phyloP scores from a whole-genome alignment of 92 coral and sea anemone genomes.

The Zoanthus sansibaricus region DNA sequence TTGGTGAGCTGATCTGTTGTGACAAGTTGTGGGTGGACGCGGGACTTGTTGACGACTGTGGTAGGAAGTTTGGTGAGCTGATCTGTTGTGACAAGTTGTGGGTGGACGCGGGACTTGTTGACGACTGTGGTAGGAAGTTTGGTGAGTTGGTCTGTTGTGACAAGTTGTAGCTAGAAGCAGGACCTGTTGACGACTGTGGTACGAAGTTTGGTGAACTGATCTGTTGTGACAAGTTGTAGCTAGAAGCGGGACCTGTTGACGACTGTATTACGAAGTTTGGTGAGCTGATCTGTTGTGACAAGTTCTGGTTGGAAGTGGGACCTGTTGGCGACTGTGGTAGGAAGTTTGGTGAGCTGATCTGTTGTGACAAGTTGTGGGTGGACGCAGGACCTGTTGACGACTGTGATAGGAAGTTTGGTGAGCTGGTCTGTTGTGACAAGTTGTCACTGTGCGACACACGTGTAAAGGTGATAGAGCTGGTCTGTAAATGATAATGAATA shows the following conservation, averaged over 20 bases:
- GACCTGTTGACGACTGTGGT: not conserved
- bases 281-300: too few species aligned
- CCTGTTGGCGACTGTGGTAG: not conserved
- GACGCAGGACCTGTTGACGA: not conserved
- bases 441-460: not conserved
- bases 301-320: too few species aligned
- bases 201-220: not conserved
- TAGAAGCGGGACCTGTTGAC: not conserved
- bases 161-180: not conserved
- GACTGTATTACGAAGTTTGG: too few species aligned
- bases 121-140: not conserved
- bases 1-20: not conserved
- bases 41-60: not conserved
- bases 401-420: not conserved
- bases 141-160: not conserved
- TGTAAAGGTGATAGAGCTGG: not conserved
- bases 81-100: too few species aligned
- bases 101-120: not conserved
- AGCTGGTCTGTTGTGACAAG: not conserved
- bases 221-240: constrained; percentile 36
- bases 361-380: not conserved
- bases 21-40: constrained; percentile 21
- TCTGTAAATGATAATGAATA: not conserved
- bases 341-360: not conserved
- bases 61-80: too few species aligned